Evolutionary conservation across 2,888 invertebrate genomes (phyloP).

Genomic region (Arrhopalites spinosus): DNA sequence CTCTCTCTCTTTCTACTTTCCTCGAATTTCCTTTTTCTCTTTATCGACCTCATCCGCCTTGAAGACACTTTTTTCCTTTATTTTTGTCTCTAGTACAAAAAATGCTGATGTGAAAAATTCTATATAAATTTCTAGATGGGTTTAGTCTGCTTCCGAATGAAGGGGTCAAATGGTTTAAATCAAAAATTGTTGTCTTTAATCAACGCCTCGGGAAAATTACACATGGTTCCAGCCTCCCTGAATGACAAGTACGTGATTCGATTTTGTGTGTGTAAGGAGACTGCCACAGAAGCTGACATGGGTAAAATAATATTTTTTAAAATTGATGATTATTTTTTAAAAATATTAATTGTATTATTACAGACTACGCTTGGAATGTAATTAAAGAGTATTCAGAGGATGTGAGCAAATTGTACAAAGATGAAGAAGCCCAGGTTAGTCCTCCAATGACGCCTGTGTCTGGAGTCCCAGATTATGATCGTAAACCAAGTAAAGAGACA

Average conservation of each 20-base stretch:
- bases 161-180: conserved; percentile 73
- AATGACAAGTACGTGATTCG: conserved; percentile 75
- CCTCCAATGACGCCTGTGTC: not conserved
- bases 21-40: too few species aligned
- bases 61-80: too few species aligned
- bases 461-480: conserved; percentile 23
- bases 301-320: conserved; percentile 36
- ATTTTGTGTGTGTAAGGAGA: conserved; percentile 81
- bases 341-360: conserved; percentile 3
- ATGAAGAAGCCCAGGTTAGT: conserved; percentile 17
- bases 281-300: conserved; percentile 67
- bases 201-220: conserved; percentile 80
- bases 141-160: conserved; percentile 77
- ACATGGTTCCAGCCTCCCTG: conserved; percentile 83
- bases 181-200: conserved; percentile 76
- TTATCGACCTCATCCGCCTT: too few species aligned
- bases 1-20: not conserved
- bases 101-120: too few species aligned
- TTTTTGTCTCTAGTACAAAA: too few species aligned
- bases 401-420: conserved; percentile 57
- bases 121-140: too few species aligned
- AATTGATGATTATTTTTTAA: not conserved
- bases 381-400: conserved; percentile 68
- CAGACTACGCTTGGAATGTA: conserved; percentile 68
- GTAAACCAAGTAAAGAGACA: conserved; percentile 43